Conservation (phyloP, 2,113 vertebrate species). For the Micromys minutus region DNA sequence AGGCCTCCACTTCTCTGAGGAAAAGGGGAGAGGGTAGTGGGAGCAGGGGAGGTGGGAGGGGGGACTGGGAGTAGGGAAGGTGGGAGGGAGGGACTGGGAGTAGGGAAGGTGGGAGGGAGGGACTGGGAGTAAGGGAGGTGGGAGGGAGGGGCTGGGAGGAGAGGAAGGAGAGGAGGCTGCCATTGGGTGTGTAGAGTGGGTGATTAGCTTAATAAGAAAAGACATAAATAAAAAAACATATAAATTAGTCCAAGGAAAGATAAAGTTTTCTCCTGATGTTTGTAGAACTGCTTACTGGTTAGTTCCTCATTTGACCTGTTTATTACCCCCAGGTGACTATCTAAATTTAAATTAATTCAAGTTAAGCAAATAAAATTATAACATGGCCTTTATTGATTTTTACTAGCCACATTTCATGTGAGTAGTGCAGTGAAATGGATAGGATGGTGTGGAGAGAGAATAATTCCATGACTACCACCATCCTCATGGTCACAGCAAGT, state of each 20-base stretch:
- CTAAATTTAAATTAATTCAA: slow-evolving; percentile 50
- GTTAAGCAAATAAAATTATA: slow-evolving; percentile 41
- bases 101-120: too few species aligned
- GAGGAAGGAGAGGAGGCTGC: too few species aligned
- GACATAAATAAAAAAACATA: background rate
- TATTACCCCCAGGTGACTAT: background rate
- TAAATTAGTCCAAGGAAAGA: background rate
- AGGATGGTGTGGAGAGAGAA: background rate
- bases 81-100: too few species aligned
- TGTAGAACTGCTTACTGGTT: slow-evolving; percentile 50
- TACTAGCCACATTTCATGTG: background rate
- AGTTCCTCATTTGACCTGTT: background rate
- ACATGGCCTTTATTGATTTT: background rate
- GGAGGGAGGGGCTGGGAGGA: too few species aligned
- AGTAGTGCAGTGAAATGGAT: background rate
- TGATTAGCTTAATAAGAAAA: too few species aligned
- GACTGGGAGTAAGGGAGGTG: too few species aligned
- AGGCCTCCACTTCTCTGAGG: too few species aligned
- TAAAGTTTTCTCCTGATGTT: background rate
- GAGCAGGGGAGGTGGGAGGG: too few species aligned
- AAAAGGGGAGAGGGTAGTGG: too few species aligned
- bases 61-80: too few species aligned
- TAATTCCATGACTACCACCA: background rate
- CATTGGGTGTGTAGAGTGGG: too few species aligned
- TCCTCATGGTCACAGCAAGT: background rate